Evolutionary conservation across 2,797 vertebrate genomes (phyloP).

Genomic region (Adelosebastes latens): DNA sequence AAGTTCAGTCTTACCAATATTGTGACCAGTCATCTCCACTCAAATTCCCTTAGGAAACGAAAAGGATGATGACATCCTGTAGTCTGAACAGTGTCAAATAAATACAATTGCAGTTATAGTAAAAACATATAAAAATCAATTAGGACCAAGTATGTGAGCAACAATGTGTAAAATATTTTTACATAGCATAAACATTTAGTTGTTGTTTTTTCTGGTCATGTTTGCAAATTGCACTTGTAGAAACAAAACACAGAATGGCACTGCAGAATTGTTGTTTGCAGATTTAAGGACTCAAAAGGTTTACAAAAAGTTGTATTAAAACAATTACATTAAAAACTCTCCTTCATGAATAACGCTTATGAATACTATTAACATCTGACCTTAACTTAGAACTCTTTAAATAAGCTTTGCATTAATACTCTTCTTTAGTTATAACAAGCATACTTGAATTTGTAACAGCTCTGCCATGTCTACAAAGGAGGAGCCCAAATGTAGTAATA

Average conservation of each 20-base stretch:
- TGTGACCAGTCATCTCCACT: constrained; percentile 28
- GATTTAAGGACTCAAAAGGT: constrained; percentile 37
- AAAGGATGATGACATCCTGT: constrained; percentile 37
- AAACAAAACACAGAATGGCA: constrained; percentile 67
- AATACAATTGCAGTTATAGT: constrained; percentile 71
- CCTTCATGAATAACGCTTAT: constrained; percentile 62
- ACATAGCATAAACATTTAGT: constrained; percentile 40
- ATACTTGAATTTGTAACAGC: constrained; percentile 47
- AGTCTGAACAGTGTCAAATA: constrained; percentile 73
- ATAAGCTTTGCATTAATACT: constrained; percentile 70
- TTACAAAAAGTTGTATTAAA: constrained; percentile 66
- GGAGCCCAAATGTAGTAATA: constrained; percentile 16
- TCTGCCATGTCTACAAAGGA: constrained; percentile 29
- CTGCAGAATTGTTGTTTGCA: constrained; percentile 35
- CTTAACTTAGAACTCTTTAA: constrained; percentile 76
- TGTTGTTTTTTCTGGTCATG: constrained; percentile 8
- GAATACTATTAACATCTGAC: constrained; percentile 71
- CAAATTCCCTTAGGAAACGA: constrained; percentile 38
- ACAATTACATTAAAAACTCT: constrained; percentile 58
- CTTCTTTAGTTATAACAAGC: constrained; percentile 40
- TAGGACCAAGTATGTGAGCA: constrained; percentile 52
- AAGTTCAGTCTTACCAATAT: constrained; percentile 22
- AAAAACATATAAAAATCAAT: constrained; percentile 60
- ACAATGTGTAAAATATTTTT: constrained; percentile 52
- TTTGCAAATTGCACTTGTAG: constrained; percentile 74